These are phyloP conservation scores for Salmo trutta DNA, from an alignment of 2,797 vertebrate genomes.

Conservation along the genomic window DNA sequence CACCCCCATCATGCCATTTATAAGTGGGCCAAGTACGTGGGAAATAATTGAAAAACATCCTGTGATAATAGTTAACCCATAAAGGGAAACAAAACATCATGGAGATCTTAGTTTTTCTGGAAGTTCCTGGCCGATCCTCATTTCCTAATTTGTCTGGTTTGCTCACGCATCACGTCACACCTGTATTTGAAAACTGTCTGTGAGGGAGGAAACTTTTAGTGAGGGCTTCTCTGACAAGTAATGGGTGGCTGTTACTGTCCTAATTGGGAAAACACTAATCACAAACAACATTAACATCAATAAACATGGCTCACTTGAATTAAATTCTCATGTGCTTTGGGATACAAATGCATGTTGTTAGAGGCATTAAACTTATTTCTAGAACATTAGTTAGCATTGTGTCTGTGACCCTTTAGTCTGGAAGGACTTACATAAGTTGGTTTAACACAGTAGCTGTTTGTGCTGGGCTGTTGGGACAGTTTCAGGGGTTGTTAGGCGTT, in stretches of 20 bases:
- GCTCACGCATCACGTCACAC: neutral
- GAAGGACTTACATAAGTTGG: neutral
- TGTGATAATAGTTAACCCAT: neutral
- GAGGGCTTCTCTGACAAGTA: neutral
- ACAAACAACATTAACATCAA: neutral
- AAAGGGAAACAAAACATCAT: neutral
- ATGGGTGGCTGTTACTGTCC: neutral
- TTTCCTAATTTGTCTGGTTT: neutral
- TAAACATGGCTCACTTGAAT: neutral
- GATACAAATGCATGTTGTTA: neutral
- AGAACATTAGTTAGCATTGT: neutral
- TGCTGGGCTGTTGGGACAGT: constrained; percentile 6
- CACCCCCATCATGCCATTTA: neutral
- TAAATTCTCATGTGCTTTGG: neutral
- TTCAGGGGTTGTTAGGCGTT: constrained; percentile 1
- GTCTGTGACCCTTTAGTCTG: neutral
- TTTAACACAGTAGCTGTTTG: constrained; percentile 14
- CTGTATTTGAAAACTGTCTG: neutral
- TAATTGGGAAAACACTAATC: neutral
- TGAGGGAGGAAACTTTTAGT: neutral
- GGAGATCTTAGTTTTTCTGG: neutral
- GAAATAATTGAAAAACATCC: neutral
- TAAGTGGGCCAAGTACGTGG: neutral
- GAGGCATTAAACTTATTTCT: neutral
- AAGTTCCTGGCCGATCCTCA: neutral